Evolutionary conservation across 2,888 invertebrate genomes (phyloP).

Genomic region (Sphaerophoria taeniata): DNA sequence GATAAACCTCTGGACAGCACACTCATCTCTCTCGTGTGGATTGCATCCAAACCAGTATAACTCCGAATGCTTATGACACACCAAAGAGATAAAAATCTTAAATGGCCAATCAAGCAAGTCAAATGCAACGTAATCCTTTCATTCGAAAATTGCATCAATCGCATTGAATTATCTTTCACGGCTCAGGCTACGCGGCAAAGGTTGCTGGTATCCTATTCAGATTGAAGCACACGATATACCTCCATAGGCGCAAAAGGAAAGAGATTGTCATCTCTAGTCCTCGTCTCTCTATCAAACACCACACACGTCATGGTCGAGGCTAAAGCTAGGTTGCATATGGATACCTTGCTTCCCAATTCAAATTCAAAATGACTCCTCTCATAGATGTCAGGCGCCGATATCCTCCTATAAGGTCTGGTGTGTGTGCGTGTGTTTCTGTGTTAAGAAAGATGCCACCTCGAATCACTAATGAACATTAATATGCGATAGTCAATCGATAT

Average conservation of each 20-base stretch:
- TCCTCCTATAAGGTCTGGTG: constrained; percentile 24
- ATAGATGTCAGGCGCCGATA: constrained; percentile 69
- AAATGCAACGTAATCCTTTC: constrained; percentile 62
- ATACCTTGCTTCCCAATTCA: constrained; percentile 36
- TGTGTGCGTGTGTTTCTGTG: background rate
- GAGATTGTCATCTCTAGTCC: constrained; percentile 59
- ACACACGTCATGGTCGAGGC: constrained; percentile 1
- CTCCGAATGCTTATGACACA: background rate
- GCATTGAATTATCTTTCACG: constrained; percentile 58
- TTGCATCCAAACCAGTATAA: background rate
- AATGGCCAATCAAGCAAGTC: constrained; percentile 58
- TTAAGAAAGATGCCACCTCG: constrained; percentile 70
- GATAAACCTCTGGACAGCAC: constrained; percentile 40
- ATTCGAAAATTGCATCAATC: constrained; percentile 64
- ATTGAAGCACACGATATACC: background rate
- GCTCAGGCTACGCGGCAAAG: background rate
- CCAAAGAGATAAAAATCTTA: constrained; percentile 56
- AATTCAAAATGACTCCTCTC: constrained; percentile 62
- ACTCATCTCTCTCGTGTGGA: constrained; percentile 9
- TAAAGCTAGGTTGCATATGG: constrained; percentile 9
- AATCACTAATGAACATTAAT: constrained; percentile 70
- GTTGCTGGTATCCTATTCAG: constrained; percentile 11
- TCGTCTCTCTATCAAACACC: constrained; percentile 1
- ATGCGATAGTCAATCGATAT: constrained; percentile 70
- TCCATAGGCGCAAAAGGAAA: constrained; percentile 54